Base-by-base conservation (phyloP, 2,888 invertebrate species). In the Nomada flava region DNA sequence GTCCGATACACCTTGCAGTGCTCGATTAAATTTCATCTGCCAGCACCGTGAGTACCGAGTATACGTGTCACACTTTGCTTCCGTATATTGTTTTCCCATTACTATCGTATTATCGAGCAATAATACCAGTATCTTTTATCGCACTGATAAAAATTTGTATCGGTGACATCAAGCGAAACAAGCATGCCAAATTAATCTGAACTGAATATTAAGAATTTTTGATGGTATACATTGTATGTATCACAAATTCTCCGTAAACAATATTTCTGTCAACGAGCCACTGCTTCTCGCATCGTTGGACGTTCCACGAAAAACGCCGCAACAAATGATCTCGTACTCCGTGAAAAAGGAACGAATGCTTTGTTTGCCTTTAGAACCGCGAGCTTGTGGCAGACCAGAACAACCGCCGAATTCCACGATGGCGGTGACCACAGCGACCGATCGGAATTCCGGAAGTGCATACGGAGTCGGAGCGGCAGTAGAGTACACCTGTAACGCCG, bases 331-430 rank as follows among this genome's bases (percentile, higher is more conserved):
- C 13, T 13, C 20, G 52, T 5, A 42, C 18, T 3, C n/a, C 5
- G 29, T 5, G 2, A 36, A 53, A 50, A 50, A 29, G 53, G 1
- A 47, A n/a, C 11, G 18, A 59, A 20, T 63, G 13, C 7, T 64
- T 69, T 42, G 23, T 63, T 64, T 44, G 76, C 3, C 92, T 89
- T 26, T 93, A 97, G 97, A 98, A 92, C 98, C 98, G 0, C 97
- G 97, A 91, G 97, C 98, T 0, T 98, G 98, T 92, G 98, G 98
- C 13, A 95, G 97, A 57, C 98, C 98, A 0, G 98, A 98, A 92
- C 98, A 98, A 93, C 98, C 98, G 0, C 98, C 98, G 11, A 98
- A 98, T 93, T 98, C 98, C 0, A 98, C 98, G 5, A 97, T 98
- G 96, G 92, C 95, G 0, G 90, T 93, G n/a, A 88, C 85, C 2